Evolutionary conservation across 2,888 invertebrate species (phyloP).

Genomic region (Tachina lurida): DNA sequence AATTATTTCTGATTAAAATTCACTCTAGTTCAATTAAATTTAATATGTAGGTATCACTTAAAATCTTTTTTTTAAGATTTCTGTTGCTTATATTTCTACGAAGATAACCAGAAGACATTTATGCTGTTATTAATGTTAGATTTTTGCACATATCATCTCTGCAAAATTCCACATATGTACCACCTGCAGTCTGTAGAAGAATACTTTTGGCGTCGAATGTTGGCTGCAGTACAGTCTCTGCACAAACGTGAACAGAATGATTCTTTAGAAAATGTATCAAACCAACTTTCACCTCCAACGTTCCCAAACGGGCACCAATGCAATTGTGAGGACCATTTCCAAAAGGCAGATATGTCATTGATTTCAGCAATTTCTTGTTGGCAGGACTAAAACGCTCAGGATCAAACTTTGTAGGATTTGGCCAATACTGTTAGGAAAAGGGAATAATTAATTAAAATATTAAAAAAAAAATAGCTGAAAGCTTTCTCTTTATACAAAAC

Average conservation of each 20-base stretch:
- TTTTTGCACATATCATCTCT: conserved; percentile 74
- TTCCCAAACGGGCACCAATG: conserved; percentile 50
- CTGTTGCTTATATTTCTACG: too few relatives aligned
- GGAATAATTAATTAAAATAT: background rate
- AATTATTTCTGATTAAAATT: too few relatives aligned
- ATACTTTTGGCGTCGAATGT: conserved; percentile 76
- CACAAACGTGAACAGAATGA: conserved; percentile 75
- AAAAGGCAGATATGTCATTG: conserved; percentile 76
- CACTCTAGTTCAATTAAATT: too few relatives aligned
- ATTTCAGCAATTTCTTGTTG: conserved; percentile 15
- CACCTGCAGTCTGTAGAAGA: conserved; percentile 75
- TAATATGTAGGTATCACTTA: too few relatives aligned
- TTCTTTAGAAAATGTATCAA: conserved; percentile 78
- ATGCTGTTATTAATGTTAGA: too few relatives aligned
- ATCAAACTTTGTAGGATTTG: conserved; percentile 64
- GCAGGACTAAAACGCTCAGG: conserved; percentile 78
- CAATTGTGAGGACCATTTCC: conserved; percentile 79
- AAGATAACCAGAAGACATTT: too few relatives aligned
- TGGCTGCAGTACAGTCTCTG: conserved; percentile 73
- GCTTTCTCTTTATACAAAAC: conserved; percentile 68
- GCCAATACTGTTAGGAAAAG: conserved; percentile 71
- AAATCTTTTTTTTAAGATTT: too few relatives aligned
- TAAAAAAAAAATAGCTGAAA: background rate
- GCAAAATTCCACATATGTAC: conserved; percentile 77
- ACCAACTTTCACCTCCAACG: conserved; percentile 74